A percentile compares a stretch with the other conserved stretches of the same genome.
These are phyloP conservation scores for Drosophila obscura DNA, from an alignment of 1,140 invertebrate genomes.

Conservation along the genomic window DNA sequence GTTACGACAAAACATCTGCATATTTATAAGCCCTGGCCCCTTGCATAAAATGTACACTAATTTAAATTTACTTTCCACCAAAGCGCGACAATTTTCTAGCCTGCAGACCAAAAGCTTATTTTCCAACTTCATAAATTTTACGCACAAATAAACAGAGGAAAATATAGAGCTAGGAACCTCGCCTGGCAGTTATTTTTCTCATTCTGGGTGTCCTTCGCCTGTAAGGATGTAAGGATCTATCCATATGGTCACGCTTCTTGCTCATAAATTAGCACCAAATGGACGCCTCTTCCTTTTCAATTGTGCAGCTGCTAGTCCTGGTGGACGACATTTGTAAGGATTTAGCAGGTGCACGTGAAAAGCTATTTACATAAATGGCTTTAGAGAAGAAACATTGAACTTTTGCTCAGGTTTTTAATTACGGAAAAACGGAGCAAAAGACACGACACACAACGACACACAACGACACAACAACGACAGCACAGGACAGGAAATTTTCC, in stretches of 20 bases:
- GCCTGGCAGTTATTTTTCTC: too few species aligned
- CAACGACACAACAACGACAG: too few species aligned
- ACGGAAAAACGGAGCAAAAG: too few species aligned
- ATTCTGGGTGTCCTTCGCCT: constrained; percentile 5
- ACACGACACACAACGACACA: too few species aligned
- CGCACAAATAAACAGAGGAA: constrained; percentile 14
- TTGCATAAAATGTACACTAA: constrained; percentile 60
- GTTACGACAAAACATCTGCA: constrained; percentile 50
- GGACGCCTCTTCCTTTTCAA: constrained; percentile 42
- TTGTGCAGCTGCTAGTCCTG: too few species aligned
- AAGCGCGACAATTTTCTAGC: constrained; percentile 37
- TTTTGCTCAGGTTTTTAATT: too few species aligned
- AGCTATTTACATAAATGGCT: constrained; percentile 50
- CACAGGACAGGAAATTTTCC: constrained; percentile 46
- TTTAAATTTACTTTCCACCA: constrained; percentile 50
- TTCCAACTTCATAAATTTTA: constrained; percentile 48
- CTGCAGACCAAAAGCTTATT: constrained; percentile 45
- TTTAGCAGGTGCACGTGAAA: constrained; percentile 46
- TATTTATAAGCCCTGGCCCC: constrained; percentile 56
- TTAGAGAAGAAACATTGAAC: constrained; percentile 26
- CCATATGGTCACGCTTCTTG: constrained; percentile 74
- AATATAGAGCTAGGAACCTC: background rate
- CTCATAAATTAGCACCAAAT: constrained; percentile 62
- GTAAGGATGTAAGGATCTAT: constrained; percentile 28
- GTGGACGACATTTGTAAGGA: constrained; percentile 42